Evolutionary conservation across 2,888 invertebrate species (phyloP), one percentile per base, ranked within the genome.

Genomic region (Oasisia sp.): DNA sequence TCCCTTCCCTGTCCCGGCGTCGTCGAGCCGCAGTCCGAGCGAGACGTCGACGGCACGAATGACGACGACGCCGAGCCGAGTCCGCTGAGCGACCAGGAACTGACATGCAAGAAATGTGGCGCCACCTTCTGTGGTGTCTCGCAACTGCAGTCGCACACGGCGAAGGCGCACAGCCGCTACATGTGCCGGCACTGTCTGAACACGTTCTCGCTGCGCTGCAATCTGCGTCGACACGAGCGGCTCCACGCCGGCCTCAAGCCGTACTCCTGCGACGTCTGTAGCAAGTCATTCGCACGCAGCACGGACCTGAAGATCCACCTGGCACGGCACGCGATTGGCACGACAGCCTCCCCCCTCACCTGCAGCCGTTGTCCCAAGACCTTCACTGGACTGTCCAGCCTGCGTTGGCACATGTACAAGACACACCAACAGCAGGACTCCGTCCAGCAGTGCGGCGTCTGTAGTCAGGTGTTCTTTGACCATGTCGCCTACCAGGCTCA

Each of bases 241-340:
- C 93, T 94, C 9, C 94, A 94, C 91, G 91, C 92, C 32, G 94
- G 94, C 8, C 50, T 92, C 27, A 93, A 93, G 89, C 94, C 93
- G 8, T 92, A 93, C 92, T n/a, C 91, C 74, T 94, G 94, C 44
- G 38, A 91, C 14, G 27, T 89, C 32, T 94, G 94, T 74, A 90
- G 91, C 3, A 92, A 92, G 38, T 91, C 93, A 19, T 94, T 94
- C 45, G 91, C 94, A 7, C 93, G 94, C 32, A 93, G 91, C 58
- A 91, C 93, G n/a, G 93, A 94, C 58, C 91, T 94, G 56, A 92
- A 90, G 45, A 90, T 93, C 11, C 94, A 94, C 92, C n/a, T 92
- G 92, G 91, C 89, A 19, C 94, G 93, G 38, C 93, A 93, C 91
- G 27, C 74, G 5, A 74, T 74, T 19, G 74, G 38, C 38, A 50